Conservation (phyloP, 2,888 invertebrate species). For the Lagria hirta region DNA sequence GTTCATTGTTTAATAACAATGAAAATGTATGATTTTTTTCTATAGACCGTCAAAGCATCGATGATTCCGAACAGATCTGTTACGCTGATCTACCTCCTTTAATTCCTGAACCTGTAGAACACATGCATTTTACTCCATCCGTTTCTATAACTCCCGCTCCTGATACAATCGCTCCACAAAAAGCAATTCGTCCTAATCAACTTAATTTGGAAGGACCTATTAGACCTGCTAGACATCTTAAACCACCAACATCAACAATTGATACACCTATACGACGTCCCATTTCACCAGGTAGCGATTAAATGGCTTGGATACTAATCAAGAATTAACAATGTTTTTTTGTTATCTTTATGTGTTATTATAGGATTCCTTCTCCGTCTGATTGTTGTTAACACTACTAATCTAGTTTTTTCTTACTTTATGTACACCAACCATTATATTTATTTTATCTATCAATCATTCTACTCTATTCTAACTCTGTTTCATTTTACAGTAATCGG, state of each 20-base stretch:
- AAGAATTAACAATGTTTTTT: too few species aligned
- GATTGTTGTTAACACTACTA: too few species aligned
- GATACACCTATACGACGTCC: conserved; percentile 38
- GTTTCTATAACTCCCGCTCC: conserved; percentile 49
- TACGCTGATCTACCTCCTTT: conserved; percentile 53
- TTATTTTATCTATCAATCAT: too few species aligned
- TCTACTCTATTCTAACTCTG: conserved; percentile 7
- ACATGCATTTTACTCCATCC: conserved; percentile 58
- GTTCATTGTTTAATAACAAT: conserved; percentile 3
- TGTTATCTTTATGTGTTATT: too few species aligned
- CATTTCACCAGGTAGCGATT: conserved; percentile 43
- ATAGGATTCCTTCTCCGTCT: too few species aligned
- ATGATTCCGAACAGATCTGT: conserved; percentile 34
- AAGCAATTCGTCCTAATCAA: conserved; percentile 46
- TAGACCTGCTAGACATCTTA: conserved; percentile 47
- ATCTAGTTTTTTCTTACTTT: too few species aligned
- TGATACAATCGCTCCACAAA: conserved; percentile 31
- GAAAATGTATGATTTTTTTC: conserved; percentile 12
- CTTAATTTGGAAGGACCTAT: conserved; percentile 50
- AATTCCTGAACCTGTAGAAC: conserved; percentile 56
- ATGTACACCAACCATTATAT: too few species aligned
- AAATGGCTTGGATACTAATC: conserved; percentile 20
- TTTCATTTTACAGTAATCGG: conserved; percentile 32
- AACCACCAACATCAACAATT: conserved; percentile 39
- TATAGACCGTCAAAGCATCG: conserved; percentile 22